These are phyloP conservation scores for Caiman crocodilus DNA, from an alignment of 2,797 vertebrate species.

Conservation along the genomic window DNA sequence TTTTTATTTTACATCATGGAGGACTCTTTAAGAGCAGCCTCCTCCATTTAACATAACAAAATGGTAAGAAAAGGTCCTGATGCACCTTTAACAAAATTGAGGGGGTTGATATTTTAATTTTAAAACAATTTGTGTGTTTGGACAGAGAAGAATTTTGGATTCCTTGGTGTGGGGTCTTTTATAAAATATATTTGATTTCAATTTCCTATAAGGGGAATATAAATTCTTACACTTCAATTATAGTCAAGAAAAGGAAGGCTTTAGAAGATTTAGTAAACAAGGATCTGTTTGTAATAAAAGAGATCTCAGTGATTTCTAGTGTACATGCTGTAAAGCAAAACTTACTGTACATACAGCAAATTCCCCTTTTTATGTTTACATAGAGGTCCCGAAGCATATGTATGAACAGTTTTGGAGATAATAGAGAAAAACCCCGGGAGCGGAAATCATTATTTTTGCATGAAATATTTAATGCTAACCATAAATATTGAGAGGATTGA, in stretches of 20 bases:
- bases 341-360: constrained; percentile 51
- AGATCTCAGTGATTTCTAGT: neutral
- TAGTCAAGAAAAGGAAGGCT: constrained; percentile 29
- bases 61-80: neutral
- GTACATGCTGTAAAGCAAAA: constrained; percentile 33
- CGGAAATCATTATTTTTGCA: constrained; percentile 68
- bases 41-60: neutral
- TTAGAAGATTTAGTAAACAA: constrained; percentile 26
- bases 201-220: constrained; percentile 35
- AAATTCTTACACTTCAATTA: neutral
- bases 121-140: neutral
- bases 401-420: constrained; percentile 59
- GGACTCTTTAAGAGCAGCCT: neutral
- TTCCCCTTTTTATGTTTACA: constrained; percentile 40
- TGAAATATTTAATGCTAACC: constrained; percentile 64
- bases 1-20: neutral
- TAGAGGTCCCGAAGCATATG: neutral
- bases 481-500: constrained; percentile 60
- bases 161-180: neutral
- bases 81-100: neutral
- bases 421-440: constrained; percentile 23
- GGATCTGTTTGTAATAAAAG: constrained; percentile 50
- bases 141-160: neutral
- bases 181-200: constrained; percentile 25
- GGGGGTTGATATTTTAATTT: fast-evolving